Conservation (phyloP, 2,888 invertebrate genomes). For the Unio delphinus region DNA sequence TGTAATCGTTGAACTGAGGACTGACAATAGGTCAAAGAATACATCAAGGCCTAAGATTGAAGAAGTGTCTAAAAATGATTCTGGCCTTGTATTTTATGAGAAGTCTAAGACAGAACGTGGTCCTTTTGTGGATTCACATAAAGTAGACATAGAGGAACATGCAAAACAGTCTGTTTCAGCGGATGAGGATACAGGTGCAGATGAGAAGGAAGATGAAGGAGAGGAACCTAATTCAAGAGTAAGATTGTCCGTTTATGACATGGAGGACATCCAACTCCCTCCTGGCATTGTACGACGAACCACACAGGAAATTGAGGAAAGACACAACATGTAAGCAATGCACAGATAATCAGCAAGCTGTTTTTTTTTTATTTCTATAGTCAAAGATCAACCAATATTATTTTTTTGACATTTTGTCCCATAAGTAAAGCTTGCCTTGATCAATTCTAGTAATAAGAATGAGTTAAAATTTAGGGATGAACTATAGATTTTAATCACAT, state of each 20-base stretch:
- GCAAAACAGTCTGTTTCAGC: not conserved
- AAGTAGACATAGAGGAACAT: too few relatives aligned
- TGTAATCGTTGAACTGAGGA: too few relatives aligned
- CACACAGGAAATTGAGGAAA: slow-evolving; percentile 79
- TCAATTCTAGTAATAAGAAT: not conserved
- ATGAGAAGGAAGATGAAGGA: too few relatives aligned
- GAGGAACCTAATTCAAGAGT: slow-evolving; percentile 1
- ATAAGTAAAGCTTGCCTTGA: too few relatives aligned
- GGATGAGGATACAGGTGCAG: not conserved
- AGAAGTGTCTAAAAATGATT: too few relatives aligned
- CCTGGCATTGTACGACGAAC: slow-evolving; percentile 79
- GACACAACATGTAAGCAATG: slow-evolving; percentile 52
- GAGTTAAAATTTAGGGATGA: not conserved
- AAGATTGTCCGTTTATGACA: slow-evolving; percentile 72
- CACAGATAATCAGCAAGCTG: too few relatives aligned
- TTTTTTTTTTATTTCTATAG: too few relatives aligned
- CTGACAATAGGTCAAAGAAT: too few relatives aligned
- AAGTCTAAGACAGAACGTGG: not conserved
- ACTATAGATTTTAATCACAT: not conserved
- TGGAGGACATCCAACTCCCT: slow-evolving; percentile 78
- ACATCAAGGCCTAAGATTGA: too few relatives aligned
- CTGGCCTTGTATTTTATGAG: not conserved
- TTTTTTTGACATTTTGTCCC: too few relatives aligned
- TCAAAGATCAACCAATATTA: too few relatives aligned
- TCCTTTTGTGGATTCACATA: not conserved